Conservation (phyloP, 2,888 invertebrate species). For the Strigamia maritima region DNA sequence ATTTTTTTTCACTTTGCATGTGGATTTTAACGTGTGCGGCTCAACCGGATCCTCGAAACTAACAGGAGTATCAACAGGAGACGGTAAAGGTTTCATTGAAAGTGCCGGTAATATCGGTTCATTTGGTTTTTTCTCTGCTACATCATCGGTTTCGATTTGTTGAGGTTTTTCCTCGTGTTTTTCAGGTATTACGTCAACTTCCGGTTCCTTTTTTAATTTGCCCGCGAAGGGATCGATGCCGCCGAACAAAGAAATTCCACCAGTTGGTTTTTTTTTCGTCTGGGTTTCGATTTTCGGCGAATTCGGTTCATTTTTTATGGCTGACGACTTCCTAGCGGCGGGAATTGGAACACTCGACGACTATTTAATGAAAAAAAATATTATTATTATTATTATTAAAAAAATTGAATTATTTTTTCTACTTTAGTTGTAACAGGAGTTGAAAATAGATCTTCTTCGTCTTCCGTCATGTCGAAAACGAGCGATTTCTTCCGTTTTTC, state of each 20-base stretch:
- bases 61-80: slow-evolving; percentile 45
- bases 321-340: not conserved
- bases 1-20: slow-evolving; percentile 47
- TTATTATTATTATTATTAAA: not conserved
- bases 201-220: not conserved
- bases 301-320: not conserved
- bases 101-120: not conserved
- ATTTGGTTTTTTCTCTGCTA: not conserved
- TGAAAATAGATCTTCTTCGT: slow-evolving; percentile 13
- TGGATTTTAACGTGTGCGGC: slow-evolving; percentile 47
- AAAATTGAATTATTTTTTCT: too few relatives aligned
- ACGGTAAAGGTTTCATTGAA: slow-evolving; percentile 44
- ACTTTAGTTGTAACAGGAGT: not conserved
- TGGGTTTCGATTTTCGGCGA: slow-evolving; percentile 35
- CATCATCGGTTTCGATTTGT: not conserved
- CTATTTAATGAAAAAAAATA: not conserved
- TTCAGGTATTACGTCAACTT: slow-evolving; percentile 41
- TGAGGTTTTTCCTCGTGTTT: too few relatives aligned
- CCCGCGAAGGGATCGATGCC: slow-evolving; percentile 46
- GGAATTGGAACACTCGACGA: not conserved
- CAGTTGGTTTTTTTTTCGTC: slow-evolving; percentile 46
- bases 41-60: slow-evolving; percentile 50
- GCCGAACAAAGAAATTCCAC: slow-evolving; percentile 50
- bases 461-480: not conserved
- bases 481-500: not conserved